A percentile compares a stretch with the other conserved stretches of the same genome.
phyloP scores from a whole-genome alignment of 2,888 invertebrate genomes.

The Scaptomyza parva region DNA sequence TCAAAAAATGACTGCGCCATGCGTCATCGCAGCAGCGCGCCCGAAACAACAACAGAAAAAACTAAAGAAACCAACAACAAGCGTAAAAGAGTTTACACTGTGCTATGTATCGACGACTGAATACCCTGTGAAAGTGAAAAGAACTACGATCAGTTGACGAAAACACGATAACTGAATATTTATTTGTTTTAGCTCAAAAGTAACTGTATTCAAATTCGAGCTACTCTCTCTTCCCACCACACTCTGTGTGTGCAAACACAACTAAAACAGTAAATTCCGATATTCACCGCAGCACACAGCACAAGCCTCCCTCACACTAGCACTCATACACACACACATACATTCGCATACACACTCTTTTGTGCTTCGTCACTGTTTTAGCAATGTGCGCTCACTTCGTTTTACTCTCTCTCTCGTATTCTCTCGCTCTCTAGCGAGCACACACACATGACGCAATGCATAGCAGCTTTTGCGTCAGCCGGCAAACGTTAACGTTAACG shows the following conservation, averaged over 20 bases:
- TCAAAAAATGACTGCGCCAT: conserved; percentile 52
- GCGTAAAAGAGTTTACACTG: background rate
- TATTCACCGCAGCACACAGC: background rate
- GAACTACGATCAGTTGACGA: too few species aligned
- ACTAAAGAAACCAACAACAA: conserved; percentile 13
- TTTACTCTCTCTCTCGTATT: background rate
- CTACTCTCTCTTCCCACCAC: background rate
- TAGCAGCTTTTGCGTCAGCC: conserved; percentile 64
- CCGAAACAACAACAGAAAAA: conserved; percentile 36
- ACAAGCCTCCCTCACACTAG: background rate
- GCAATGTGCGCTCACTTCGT: background rate
- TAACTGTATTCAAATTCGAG: background rate
- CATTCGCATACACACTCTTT: background rate
- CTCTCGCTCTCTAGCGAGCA: background rate
- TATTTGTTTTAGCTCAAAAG: too few species aligned
- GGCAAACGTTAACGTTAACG: conserved; percentile 23
- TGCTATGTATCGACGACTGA: background rate
- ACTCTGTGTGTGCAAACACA: background rate
- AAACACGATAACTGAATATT: too few species aligned
- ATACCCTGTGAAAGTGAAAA: conserved; percentile 12
- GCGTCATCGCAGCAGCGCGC: conserved; percentile 50
- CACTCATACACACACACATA: conserved; percentile 10
- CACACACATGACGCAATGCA: conserved; percentile 67
- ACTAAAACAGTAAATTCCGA: background rate
- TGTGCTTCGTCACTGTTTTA: conserved; percentile 13